Evolutionary conservation across 1,140 invertebrate species (phyloP), one percentile per base, ranked within the genome.

Genomic region (Trichonephila inaurata): DNA sequence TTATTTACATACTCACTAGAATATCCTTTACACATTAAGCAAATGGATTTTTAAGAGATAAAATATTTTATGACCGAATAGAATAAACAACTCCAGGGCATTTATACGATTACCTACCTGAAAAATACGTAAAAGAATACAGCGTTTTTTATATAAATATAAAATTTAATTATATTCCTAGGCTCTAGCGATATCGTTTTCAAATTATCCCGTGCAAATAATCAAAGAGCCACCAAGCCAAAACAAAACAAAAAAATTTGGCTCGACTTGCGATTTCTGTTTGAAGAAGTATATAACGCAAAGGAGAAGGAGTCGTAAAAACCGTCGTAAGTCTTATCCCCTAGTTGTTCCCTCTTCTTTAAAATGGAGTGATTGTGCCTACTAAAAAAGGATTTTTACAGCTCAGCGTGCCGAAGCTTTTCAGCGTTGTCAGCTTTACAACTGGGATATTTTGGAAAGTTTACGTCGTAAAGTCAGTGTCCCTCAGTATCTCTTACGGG

Each of bases 341-440:
- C 82, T 85, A 33, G 82, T 60, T 85, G 44, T 85, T 85, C 82
- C 19, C 58, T 24, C 82, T 85, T 85, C 58, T 85, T 33, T 85
- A 85, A 85, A 85, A 85, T 85, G 82, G 82, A 85, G 82, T 85
- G 82, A 85, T 85, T 85, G 82, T 85, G 82, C 82, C 82, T 58
- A 60, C 82, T 85, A 85, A 85, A 85, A 85, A 60, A 85, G 40
- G 82, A 85, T 85, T 85, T 85, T 85, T 85, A 85, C 82, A 85
- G 82, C 82, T 85, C 82, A 85, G 82, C 51, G 58, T 51, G 82
- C 44, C 58, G 58, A 18, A 85, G 82, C 72, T 40, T 77, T 77
- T 77, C 72, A 77, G 72, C 72, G 28, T 40, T 77, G 72, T 77
- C 72, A 77, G 72, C 72, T 77, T 77, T 77, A 77, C 72, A 77